These are phyloP conservation scores for Leucophenga varia DNA, from an alignment of 1,140 invertebrate species.

Conservation along the genomic window DNA sequence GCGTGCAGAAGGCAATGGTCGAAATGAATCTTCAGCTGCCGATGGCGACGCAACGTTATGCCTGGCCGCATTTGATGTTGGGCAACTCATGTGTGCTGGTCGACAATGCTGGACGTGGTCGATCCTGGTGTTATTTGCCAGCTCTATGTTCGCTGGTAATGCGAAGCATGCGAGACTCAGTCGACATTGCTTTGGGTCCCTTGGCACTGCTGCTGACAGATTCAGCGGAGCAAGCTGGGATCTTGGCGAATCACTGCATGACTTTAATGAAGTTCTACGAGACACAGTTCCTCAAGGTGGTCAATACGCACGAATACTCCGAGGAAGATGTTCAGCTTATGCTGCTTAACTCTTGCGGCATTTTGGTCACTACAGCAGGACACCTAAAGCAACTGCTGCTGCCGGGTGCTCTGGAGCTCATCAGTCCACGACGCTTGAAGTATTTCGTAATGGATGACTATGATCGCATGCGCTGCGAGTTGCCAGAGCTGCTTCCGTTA, in stretches of 20 bases:
- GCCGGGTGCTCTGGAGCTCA: conserved; percentile 1
- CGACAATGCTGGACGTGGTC: conserved; percentile 5
- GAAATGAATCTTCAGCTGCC: background rate
- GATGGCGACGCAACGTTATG: conserved; percentile 19
- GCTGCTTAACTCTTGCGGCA: conserved; percentile 28
- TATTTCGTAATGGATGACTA: conserved; percentile 29
- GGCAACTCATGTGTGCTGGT: conserved; percentile 20
- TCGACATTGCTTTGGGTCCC: conserved; percentile 9
- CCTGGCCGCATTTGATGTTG: conserved; percentile 28
- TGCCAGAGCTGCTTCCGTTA: conserved; percentile 2
- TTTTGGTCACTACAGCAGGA: conserved; percentile 20
- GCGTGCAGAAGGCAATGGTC: conserved; percentile 1
- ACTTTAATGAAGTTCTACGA: conserved; percentile 12
- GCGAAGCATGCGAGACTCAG: background rate
- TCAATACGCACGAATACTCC: conserved; percentile 14
- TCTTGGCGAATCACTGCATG: conserved; percentile 4
- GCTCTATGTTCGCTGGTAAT: conserved; percentile 21
- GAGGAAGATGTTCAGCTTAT: background rate
- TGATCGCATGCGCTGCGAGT: conserved; percentile 10
- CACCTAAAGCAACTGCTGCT: conserved; percentile 7
- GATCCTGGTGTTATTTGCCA: conserved; percentile 32
- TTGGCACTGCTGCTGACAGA: conserved; percentile 27
- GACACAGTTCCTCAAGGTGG: conserved; percentile 6
- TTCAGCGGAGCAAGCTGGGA: background rate
- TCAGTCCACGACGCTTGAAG: conserved; percentile 14